phyloP scores from a whole-genome alignment of 2,113 vertebrate genomes.

The Xiphophorus hellerii region DNA sequence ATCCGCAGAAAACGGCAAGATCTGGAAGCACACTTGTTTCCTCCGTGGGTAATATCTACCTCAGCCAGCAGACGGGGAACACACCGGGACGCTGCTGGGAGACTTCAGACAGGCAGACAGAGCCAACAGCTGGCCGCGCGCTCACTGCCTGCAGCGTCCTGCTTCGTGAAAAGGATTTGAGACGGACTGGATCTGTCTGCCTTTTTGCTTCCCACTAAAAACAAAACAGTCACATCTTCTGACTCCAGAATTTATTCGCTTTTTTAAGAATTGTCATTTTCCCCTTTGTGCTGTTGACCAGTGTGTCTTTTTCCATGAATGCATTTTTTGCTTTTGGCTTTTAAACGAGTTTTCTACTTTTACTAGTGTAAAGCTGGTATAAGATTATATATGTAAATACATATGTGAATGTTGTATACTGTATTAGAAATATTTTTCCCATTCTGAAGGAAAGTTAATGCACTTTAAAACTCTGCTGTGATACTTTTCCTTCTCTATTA shows the following conservation, averaged over 20 bases:
- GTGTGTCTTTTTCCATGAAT: conserved; percentile 80
- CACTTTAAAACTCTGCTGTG: conserved; percentile 65
- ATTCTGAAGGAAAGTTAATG: conserved; percentile 70
- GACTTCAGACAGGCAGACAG: conserved; percentile 64
- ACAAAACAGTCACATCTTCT: conserved; percentile 70
- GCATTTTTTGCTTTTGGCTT: conserved; percentile 56
- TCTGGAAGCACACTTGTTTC: conserved; percentile 89
- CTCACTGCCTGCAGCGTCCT: conserved; percentile 65
- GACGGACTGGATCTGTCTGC: conserved; percentile 93
- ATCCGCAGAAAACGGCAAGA: conserved; percentile 77
- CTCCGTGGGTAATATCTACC: conserved; percentile 90
- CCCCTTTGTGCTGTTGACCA: conserved; percentile 88
- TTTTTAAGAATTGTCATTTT: conserved; percentile 53
- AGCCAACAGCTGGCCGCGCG: conserved; percentile 63
- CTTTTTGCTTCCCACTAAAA: conserved; percentile 58
- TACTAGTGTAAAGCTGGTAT: conserved; percentile 56
- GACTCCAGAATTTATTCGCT: conserved; percentile 49
- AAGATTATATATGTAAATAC: conserved; percentile 54
- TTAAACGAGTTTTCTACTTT: conserved; percentile 74
- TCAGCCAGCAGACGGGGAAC: conserved; percentile 85
- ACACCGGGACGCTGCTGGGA: conserved; percentile 78
- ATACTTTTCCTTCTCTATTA: conserved; percentile 47
- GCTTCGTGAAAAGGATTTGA: conserved; percentile 79
- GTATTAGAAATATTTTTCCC: conserved; percentile 45
- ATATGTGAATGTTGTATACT: conserved; percentile 55